phyloP scores from a whole-genome alignment of 2,113 vertebrate genomes.

The Nothocercus nigrocapillus region DNA sequence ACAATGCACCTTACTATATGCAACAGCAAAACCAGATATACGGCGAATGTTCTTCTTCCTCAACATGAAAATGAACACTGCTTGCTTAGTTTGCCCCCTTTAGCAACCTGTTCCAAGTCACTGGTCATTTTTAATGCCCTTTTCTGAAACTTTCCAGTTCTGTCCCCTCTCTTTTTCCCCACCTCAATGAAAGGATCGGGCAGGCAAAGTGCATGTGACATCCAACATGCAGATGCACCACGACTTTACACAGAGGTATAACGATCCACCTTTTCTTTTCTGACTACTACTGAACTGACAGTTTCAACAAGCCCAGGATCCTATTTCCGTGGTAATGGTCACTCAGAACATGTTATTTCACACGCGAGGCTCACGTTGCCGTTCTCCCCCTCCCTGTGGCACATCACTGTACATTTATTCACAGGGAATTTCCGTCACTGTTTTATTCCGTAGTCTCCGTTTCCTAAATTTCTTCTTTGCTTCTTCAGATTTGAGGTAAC shows the following conservation, averaged over 20 bases:
- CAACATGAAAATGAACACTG: neutral
- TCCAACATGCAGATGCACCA: neutral
- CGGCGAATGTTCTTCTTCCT: neutral
- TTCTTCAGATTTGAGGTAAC: neutral
- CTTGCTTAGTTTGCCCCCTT: neutral
- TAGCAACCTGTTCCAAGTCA: neutral
- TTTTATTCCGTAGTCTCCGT: neutral
- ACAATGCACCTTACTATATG: neutral
- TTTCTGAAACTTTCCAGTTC: neutral
- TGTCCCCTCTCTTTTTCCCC: neutral
- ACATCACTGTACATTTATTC: neutral
- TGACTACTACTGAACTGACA: neutral
- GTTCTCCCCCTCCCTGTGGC: neutral
- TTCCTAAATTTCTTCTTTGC: neutral
- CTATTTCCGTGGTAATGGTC: neutral
- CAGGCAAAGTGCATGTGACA: neutral
- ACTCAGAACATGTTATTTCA: neutral
- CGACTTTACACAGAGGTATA: neutral
- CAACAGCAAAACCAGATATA: neutral
- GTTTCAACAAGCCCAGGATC: neutral
- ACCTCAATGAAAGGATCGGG: neutral
- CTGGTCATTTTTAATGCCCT: neutral
- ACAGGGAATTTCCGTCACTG: neutral
- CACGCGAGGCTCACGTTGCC: neutral
- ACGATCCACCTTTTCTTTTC: neutral